Base-by-base conservation (phyloP, 2,888 invertebrate genomes). In the Nephrotoma guestfalica region DNA sequence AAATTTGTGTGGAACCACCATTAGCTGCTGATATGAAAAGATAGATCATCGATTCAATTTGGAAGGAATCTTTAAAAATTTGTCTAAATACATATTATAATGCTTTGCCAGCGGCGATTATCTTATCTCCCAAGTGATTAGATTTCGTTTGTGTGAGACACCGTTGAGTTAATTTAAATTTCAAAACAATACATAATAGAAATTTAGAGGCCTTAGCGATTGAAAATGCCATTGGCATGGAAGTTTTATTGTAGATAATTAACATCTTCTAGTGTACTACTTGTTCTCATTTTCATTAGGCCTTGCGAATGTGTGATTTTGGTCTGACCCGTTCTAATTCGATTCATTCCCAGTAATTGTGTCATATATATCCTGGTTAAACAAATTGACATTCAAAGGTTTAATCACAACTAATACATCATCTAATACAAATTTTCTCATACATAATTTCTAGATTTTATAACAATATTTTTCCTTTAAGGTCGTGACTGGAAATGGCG, bases 401-500 rank as follows among this genome's bases (percentile, higher is more conserved):
- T 30, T 30, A 30, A 30, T 71, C 30, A 30, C 71, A 9, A 71
- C 30, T 71, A 71, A 30, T 71, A 13, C 47, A 13, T 47, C 13
- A 13, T 47, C 47, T 47, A 57, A 6, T 6, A 30, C 9, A 71
- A 47, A 47, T 30, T 2, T 71, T 71, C 6, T 57, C n/a, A 6
- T 51, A 51, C 30, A 9, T 71, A 0, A 71, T 71, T 18, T 71
- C 30, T 71, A 71, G 71, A 71, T 30, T 30, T 71, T 71, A 84
- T 41, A 84, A 84, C 84, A 41, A 15, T 43, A 41, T 84, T 41
- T 41, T 86, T 41, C 18, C 45, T 88, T 87, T 6, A 85, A 91
- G 92, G 93, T n/a, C 92, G 93, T 43, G 94, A 94, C 89, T 94
- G 94, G 94, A 93, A 93, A 88, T 94, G 93, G 92, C 91, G 95